Evolutionary conservation across 2,797 vertebrate species (phyloP), one percentile per base, ranked within the genome.

Genomic region (Intellagama lesueurii): DNA sequence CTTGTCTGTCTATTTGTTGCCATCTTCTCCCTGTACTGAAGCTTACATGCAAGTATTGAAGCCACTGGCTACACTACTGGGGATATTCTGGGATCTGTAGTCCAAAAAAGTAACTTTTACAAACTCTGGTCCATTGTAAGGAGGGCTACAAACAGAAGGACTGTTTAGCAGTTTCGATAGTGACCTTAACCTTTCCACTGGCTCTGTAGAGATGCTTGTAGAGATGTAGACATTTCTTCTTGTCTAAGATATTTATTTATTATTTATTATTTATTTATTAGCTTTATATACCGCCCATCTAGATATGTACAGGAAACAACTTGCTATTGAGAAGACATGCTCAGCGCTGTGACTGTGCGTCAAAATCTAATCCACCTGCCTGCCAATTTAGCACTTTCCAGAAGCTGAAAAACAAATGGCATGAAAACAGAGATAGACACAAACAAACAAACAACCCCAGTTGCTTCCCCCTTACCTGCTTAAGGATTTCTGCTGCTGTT

Each of bases 401-500:
- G 72, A 6, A 78, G 72, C 56, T 8, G 30, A 87, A 86, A 91
- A 81, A 0, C 52, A 85, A 75, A 81, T 5, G 32, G 30, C 28
- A 28, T 47, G 81, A 69, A 70, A 83, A 40, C 9, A 64, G 60
- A 19, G 60, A 60, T 83, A 91, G 56, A 19, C 0, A 85, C 12
- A 80, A 90, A 92, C 5, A 0, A 87, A 0, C 0, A 4, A 0
- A 1, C 40, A 40, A 40, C 40, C 22, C 9, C 52, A 56, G 14
- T 56, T 24, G 0, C 17, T 32, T 11, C 26, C 60, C 66, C 68
- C 8, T 93, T 92, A 99, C 99, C 98, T 99, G 99, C 94, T 99
- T 99, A 86, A 99, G 98, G 86, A 99, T 97, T 80, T 98, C 98
- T 1, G 99, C 98, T 0, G 98, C 98, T 0, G 98, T 99, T 95